Base-by-base conservation (phyloP, 2,113 vertebrate genomes). In the Hepsetus odoe region DNA sequence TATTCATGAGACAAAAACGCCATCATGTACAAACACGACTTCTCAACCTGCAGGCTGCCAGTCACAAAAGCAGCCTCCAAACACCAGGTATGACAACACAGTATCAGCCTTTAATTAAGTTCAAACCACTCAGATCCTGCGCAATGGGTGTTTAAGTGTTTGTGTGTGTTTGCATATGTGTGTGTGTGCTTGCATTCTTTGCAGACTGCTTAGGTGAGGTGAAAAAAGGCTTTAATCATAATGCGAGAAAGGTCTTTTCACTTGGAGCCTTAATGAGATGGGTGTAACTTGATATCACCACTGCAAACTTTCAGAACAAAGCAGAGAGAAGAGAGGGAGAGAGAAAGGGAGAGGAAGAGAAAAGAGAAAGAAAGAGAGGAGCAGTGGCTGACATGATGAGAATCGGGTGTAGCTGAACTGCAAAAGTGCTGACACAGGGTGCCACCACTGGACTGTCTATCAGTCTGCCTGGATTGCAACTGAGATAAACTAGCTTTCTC, bases 401-500 rank as follows among this genome's bases (percentile, higher is more conserved):
- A 73, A 67, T 69, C 68, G 81, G 80, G 86, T 82, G 85, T 74
- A 85, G 82, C 77, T 83, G 74, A 82, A 77, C 76, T 69, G 72
- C 56, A 64, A 82, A 88, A 88, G 74, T 85, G 87, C 87, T 86
- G 87, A 86, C 84, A 72, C 13, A 8, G 28, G 70, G 40, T 71
- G 66, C 66, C 76, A 82, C 68, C 53, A 80, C 24, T 82, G 79
- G 84, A 72, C 79, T 79, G 78, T 80, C 74, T 79, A 86, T 88
- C 79, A 28, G 79, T 81, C 83, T 83, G 82, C 82, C 42, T 32
- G 79, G 79, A 84, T 83, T 73, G 71, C 82, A 82, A 69, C 87
- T 69, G 79, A 83, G 87, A 88, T 86, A 83, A 85, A 86, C 81
- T 85, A 84, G 84, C 76, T 86, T 82, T 80, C 28, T 64, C 80